A percentile compares a stretch with the other conserved stretches of the same genome.
Conservation (phyloP, 2,797 vertebrate genomes). For the Neoniphon sammara region DNA sequence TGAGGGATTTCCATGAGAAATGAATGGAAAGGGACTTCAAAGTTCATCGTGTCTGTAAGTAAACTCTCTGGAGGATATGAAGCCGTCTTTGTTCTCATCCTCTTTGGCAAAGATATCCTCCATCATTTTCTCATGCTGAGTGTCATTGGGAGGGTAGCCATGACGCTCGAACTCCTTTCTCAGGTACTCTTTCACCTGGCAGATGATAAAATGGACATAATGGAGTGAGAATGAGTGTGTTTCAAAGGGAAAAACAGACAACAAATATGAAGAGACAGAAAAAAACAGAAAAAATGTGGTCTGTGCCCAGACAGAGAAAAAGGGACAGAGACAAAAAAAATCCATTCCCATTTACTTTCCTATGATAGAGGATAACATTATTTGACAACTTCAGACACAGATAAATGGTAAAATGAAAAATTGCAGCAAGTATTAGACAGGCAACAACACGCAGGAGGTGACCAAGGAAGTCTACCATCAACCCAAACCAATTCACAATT, state of each 20-base stretch:
- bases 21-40: constrained; percentile 66
- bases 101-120: constrained; percentile 96
- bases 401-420: too few species aligned
- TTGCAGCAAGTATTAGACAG: too few species aligned
- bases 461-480: too few species aligned
- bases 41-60: constrained; percentile 96
- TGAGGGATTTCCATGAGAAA: background rate
- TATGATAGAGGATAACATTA: too few species aligned
- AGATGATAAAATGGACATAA: constrained; percentile 1
- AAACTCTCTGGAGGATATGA: constrained; percentile 96
- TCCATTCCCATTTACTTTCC: background rate
- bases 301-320: background rate
- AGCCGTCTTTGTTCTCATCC: constrained; percentile 94
- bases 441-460: too few species aligned
- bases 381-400: too few species aligned
- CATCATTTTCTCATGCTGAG: constrained; percentile 91
- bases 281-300: background rate
- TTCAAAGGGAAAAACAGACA: background rate
- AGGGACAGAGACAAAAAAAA: background rate
- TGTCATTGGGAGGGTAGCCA: constrained; percentile 92
- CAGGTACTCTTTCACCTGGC: constrained; percentile 93
- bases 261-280: background rate
- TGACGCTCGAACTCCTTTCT: constrained; percentile 94
- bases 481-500: too few species aligned
- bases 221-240: background rate